A percentile compares a stretch with the other conserved stretches of the same genome.
Evolutionary conservation across 2,113 vertebrate genomes (phyloP).

Genomic region (Ranitomeya imitator): DNA sequence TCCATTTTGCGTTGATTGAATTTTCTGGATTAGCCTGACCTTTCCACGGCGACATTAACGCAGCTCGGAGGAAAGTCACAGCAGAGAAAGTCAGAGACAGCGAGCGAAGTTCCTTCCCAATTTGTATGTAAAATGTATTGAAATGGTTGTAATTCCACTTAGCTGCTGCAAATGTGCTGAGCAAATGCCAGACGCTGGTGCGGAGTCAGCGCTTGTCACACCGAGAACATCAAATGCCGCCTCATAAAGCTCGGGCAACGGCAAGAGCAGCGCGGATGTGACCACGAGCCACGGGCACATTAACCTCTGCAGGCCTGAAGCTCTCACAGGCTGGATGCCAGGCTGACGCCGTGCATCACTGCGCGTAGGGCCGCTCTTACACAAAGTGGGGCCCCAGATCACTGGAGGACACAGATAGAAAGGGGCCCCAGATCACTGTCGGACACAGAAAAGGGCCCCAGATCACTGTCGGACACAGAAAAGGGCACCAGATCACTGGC

Average conservation of each 20-base stretch:
- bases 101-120: conserved; percentile 57
- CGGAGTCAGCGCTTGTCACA: conserved; percentile 63
- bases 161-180: conserved; percentile 61
- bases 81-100: conserved; percentile 31
- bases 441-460: no score
- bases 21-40: conserved; percentile 44
- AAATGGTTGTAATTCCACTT: conserved; percentile 63
- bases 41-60: conserved; percentile 34
- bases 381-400: no score
- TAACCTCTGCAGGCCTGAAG: conserved; percentile 13
- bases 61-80: conserved; percentile 46
- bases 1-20: conserved; percentile 44
- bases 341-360: no score
- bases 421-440: no score
- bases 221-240: conserved; percentile 63
- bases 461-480: no score
- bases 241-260: conserved; percentile 60
- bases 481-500: no score
- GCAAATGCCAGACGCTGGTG: conserved; percentile 62
- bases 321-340: not conserved
- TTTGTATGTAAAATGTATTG: conserved; percentile 60
- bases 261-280: conserved; percentile 60
- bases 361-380: no score
- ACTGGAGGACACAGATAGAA: no score
- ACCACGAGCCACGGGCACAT: conserved; percentile 59